Conservation (phyloP, 1,140 invertebrate genomes). For the Eueides isabella region DNA sequence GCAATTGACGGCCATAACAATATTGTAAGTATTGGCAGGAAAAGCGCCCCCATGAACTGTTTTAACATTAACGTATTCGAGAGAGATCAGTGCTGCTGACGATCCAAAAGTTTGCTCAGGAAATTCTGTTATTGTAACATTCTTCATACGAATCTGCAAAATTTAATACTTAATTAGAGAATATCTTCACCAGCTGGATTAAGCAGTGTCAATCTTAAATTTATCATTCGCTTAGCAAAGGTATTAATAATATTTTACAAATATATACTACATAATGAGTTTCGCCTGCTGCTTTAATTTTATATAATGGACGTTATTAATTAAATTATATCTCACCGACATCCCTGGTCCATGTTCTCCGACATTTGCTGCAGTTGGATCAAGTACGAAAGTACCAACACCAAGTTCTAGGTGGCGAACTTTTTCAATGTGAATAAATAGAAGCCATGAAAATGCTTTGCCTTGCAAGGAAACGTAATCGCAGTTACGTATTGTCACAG, state of each 20-base stretch:
- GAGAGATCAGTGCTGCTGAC: conserved; percentile 83
- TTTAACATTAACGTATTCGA: conserved; percentile 83
- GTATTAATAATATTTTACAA: no score
- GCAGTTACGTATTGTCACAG: conserved; percentile 82
- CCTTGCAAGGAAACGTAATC: conserved; percentile 83
- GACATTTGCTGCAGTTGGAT: conserved; percentile 76
- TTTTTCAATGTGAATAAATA: conserved; percentile 83
- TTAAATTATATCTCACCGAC: conserved; percentile 55
- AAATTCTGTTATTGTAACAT: conserved; percentile 83
- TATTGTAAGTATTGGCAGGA: conserved; percentile 84
- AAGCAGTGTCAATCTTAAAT: no score
- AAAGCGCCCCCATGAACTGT: conserved; percentile 85
- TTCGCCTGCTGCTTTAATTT: background rate
- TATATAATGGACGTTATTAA: background rate
- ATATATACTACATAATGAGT: background rate
- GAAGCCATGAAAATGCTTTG: conserved; percentile 85
- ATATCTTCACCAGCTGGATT: background rate
- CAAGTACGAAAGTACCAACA: conserved; percentile 85
- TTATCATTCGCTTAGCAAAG: background rate
- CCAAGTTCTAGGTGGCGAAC: conserved; percentile 82
- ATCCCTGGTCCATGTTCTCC: conserved; percentile 74
- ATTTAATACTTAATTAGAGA: conserved; percentile 21
- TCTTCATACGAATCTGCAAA: conserved; percentile 86
- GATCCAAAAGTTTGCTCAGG: conserved; percentile 85
- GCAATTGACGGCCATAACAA: conserved; percentile 84